Base-by-base conservation (phyloP, 2,888 invertebrate genomes). In the Aspidiotus rigidus region DNA sequence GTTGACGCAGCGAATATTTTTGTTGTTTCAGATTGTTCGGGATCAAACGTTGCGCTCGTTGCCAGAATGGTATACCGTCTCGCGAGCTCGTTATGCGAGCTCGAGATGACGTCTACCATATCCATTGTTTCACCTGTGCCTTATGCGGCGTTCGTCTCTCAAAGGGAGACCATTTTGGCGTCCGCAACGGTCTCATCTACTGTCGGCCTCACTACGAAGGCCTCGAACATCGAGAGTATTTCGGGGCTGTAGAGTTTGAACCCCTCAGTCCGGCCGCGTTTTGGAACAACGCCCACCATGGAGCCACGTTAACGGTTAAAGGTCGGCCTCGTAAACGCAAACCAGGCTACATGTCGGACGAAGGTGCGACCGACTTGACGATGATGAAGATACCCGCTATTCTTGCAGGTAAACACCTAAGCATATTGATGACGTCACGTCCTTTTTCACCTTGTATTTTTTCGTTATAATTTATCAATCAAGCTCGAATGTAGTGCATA, bases 11-110 rank as follows among this genome's bases (percentile, higher is more conserved):
- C 28, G 28, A 28, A 28, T 28, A 28, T 28, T 28, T 11, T 16
- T 57, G n/a, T 73, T 69, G 73, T 84, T 84, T 5, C 84, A 94
- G 94, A 78, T 80, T 91, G 77, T 94, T 92, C 78, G 90, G 89
- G 73, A 87, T 89, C 73, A 86, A 90, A 75, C 84, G 91, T 71
- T 93, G 93, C 79, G 87, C 89, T 9, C 85, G 93, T 61, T 95
- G 94, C 76, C 87, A 87, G 40, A 85, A 87, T 64, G 89, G 89
- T 7, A 91, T 95, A 76, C 86, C 89, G 9, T 87, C 91, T 55
- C 88, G 89, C 75, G 93, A 94, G 80, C 81, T 94, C 77, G 93
- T 94, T 76, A 94, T 94, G 93, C 80, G 92, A 71, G 93, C 93
- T 0, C 81, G 89, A 57, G 92, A 93, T 74, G 82, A 88, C 75